These are phyloP conservation scores for Psittacara wagleri DNA, from an alignment of 2,113 vertebrate genomes.

Conservation along the genomic window DNA sequence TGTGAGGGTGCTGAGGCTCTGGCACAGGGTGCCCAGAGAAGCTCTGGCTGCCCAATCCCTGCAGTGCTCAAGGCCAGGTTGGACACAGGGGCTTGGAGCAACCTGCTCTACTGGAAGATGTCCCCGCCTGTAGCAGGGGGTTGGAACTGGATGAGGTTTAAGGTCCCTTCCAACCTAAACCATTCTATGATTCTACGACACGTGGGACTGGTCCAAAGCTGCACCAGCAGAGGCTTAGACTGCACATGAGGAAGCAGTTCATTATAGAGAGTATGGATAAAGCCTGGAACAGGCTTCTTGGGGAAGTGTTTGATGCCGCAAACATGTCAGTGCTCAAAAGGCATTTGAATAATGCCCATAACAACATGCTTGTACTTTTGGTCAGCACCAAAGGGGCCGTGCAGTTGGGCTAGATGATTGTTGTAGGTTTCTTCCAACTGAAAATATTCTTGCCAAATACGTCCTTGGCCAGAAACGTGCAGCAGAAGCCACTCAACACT, in stretches of 20 bases:
- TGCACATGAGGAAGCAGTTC: not conserved
- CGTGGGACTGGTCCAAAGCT: not conserved
- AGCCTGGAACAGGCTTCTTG: not conserved
- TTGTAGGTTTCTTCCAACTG: not conserved
- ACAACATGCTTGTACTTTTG: not conserved
- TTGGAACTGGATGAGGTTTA: too few relatives aligned
- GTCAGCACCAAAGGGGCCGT: not conserved
- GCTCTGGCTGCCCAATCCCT: too few relatives aligned
- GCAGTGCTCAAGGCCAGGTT: too few relatives aligned
- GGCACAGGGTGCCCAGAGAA: too few relatives aligned
- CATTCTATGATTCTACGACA: not conserved
- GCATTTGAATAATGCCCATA: not conserved
- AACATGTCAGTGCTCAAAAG: not conserved
- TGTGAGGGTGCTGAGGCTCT: too few relatives aligned
- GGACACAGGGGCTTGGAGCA: too few relatives aligned
- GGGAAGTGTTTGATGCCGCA: not conserved
- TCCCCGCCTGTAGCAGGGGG: too few relatives aligned
- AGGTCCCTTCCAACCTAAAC: too few relatives aligned
- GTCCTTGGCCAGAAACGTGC: not conserved
- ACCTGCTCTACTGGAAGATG: too few relatives aligned
- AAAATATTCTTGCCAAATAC: not conserved
- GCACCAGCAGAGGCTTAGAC: not conserved
- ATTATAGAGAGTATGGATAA: too few relatives aligned
- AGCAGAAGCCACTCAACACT: not conserved
- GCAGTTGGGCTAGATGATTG: not conserved